phyloP scores from a whole-genome alignment of 2,888 invertebrate species.

The Bembecia ichneumoniformis region DNA sequence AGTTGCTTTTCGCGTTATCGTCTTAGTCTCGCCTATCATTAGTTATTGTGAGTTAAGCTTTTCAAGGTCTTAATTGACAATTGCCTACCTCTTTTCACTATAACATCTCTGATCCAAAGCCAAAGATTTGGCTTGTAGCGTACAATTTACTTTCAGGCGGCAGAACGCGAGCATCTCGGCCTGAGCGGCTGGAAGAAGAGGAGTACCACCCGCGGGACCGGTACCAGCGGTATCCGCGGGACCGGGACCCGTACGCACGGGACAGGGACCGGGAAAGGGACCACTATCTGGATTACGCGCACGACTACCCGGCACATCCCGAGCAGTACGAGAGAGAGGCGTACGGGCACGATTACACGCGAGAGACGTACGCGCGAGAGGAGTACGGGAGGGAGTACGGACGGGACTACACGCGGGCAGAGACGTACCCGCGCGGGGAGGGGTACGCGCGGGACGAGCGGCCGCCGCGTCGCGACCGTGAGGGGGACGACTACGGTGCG shows the following conservation, averaged over 20 bases:
- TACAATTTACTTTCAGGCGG: constrained; percentile 29
- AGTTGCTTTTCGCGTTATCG: too few relatives aligned
- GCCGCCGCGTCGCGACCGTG: constrained; percentile 50
- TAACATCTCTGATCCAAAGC: too few relatives aligned
- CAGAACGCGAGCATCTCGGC: constrained; percentile 62
- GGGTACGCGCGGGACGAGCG: constrained; percentile 45
- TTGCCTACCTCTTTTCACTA: too few relatives aligned
- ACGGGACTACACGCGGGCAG: constrained; percentile 62
- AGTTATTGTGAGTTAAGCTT: too few relatives aligned
- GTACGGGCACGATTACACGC: constrained; percentile 48
- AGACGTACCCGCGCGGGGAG: constrained; percentile 42
- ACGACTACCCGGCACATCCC: constrained; percentile 31
- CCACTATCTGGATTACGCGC: constrained; percentile 30
- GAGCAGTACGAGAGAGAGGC: constrained; percentile 50
- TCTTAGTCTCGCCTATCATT: too few relatives aligned
- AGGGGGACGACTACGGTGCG: constrained; percentile 72
- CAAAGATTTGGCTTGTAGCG: too few relatives aligned
- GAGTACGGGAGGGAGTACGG: constrained; percentile 51
- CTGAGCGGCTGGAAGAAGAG: constrained; percentile 71
- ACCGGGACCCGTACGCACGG: constrained; percentile 25
- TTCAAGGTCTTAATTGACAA: too few relatives aligned
- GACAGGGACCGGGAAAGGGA: constrained; percentile 14
- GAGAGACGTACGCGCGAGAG: constrained; percentile 46
- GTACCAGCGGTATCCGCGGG: constrained; percentile 34
- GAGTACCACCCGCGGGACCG: constrained; percentile 60